Percentiles rank a stretch among this genome's conserved stretches.
Evolutionary conservation across 1,140 invertebrate genomes (phyloP).

Genomic region (Drosophila grimshawi): DNA sequence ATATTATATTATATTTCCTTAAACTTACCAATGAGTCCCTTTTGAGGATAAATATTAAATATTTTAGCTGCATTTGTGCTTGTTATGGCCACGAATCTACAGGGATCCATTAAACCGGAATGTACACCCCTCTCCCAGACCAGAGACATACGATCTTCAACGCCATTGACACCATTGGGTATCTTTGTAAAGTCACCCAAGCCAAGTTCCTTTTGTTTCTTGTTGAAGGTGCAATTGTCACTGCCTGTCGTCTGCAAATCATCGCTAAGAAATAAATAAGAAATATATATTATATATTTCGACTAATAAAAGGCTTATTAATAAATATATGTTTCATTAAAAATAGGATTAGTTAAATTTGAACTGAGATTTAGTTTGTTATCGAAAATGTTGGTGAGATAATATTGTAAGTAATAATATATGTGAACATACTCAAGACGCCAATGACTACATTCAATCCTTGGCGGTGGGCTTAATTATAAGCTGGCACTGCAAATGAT

Average conservation of each 20-base stretch:
- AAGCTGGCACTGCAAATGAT: constrained; percentile 86
- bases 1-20: neutral
- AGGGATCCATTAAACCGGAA: constrained; percentile 94
- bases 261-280: constrained; percentile 87
- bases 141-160: constrained; percentile 98
- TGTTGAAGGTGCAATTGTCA: constrained; percentile 98
- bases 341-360: no score
- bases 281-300: neutral
- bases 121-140: constrained; percentile 99
- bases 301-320: neutral
- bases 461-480: constrained; percentile 86
- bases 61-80: constrained; percentile 98
- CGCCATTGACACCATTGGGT: constrained; percentile 99
- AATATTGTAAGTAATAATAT: no score
- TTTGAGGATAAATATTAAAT: constrained; percentile 98
- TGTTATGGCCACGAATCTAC: constrained; percentile 97
- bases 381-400: no score
- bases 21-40: constrained; percentile 92
- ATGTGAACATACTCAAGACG: constrained; percentile 88
- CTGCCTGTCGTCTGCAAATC: constrained; percentile 96
- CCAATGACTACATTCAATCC: constrained; percentile 90
- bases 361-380: no score
- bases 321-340: neutral
- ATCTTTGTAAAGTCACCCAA: constrained; percentile 97
- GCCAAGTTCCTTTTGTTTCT: constrained; percentile 96